Base-by-base conservation (phyloP, 1,140 invertebrate genomes). In the Caenorhabditis briggsae region DNA sequence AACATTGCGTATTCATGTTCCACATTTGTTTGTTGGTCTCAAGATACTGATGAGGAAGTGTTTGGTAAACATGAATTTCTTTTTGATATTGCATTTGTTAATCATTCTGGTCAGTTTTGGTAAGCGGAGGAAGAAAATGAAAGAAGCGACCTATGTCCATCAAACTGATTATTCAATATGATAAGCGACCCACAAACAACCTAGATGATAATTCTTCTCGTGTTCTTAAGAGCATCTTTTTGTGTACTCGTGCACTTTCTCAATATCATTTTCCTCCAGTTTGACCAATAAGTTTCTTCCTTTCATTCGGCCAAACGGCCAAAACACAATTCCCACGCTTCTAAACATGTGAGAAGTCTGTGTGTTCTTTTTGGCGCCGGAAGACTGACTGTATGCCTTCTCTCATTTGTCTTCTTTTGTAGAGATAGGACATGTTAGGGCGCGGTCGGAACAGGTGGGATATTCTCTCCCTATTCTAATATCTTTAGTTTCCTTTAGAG, bases 381-480 rank as follows among this genome's bases (percentile, higher is more conserved):
- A 61, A 61, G 59, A 25, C 59, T 25, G 11, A 61, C 8, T 12
- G 59, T 61, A 61, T 23, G 59, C 59, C 59, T 61, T 25, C 23
- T 61, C 56, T n/a, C 50, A 2, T 53, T 53, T 16, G 11, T 53
- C 50, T 53, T 25, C 14, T 25, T 61, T 61, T 61, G 23, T 61
- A 12, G 41, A 6, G 64, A n/a, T 70, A 70, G 41, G 43, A 43
- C 64, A 78, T 8, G 18, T 46, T 50, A 78, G 70, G 70, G 46
- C 70, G 70, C 43, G 70, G 70, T 78, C 70, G 70, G 70, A 78
- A 78, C 46, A 50, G 70, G 70, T 78, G 46, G 70, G 70, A 50
- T 53, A 18, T 50, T 50, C n/a, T 78, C 11, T 11, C 46, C 46
- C 46, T n/a, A n/a, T 50, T 78, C 64, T 18, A 5, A 70, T 70